A percentile compares a stretch with the other conserved stretches of the same genome.
Conservation (phyloP, 2,797 vertebrate species). For the Aeoliscus strigatus region DNA sequence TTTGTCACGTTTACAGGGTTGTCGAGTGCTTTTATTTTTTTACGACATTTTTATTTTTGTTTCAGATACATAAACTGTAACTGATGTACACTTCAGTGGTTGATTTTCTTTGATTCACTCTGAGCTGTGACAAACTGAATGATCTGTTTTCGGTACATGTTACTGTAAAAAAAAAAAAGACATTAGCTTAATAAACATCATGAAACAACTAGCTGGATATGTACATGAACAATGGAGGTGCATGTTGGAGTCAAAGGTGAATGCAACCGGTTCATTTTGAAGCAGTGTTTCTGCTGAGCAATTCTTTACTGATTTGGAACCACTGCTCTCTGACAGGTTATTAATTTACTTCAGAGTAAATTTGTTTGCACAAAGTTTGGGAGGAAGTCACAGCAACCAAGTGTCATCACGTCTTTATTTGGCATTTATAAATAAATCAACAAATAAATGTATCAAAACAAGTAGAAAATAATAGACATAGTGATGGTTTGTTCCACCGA, state of each 20-base stretch:
- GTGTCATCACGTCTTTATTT: constrained; percentile 37
- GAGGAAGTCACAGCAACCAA: no score
- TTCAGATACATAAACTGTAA: constrained; percentile 41
- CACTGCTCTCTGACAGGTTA: no score
- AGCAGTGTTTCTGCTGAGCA: no score
- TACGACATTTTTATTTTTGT: constrained; percentile 60
- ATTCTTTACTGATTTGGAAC: no score
- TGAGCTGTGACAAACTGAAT: constrained; percentile 58
- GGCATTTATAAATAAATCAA: constrained; percentile 58
- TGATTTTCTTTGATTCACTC: constrained; percentile 48
- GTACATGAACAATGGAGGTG: no score
- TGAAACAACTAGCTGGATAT: constrained; percentile 8
- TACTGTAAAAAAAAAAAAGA: constrained; percentile 38
- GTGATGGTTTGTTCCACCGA: constrained; percentile 12
- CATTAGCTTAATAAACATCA: constrained; percentile 59
- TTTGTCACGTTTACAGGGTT: constrained; percentile 59
- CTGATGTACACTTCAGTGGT: constrained; percentile 47
- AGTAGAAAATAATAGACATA: constrained; percentile 47
- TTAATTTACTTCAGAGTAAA: no score
- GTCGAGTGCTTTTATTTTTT: constrained; percentile 70
- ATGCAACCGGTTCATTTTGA: no score
- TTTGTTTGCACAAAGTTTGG: no score
- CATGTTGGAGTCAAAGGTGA: no score
- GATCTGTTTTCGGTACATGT: constrained; percentile 54
- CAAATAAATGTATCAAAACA: constrained; percentile 44